Evolutionary conservation across 1,140 invertebrate species (phyloP), one percentile per base, ranked within the genome.

Genomic region (Xylocopa sonorina): DNA sequence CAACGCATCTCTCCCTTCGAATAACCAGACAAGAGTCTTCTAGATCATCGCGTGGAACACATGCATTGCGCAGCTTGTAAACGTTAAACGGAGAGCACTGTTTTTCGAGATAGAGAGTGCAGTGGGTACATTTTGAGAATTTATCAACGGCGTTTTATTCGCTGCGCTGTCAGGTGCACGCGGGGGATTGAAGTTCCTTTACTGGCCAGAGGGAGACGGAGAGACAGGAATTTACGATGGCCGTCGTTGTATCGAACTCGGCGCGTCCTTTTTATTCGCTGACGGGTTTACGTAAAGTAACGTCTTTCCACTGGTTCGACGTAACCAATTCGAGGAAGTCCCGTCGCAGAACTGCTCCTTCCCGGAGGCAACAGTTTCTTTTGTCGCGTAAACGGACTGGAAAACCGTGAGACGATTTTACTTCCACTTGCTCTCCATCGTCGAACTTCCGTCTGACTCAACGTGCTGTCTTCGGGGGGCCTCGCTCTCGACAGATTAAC

Each of bases 381-480:
- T 81, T 77, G 69, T 72, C 60, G 53, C 73, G 73, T 38, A 85
- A 85, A 84, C 81, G 69, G 73, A 81, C 67, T 53, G 83, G 78
- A 85, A 85, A 85, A 84, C 48, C 73, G 46, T 62, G 27, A 51
- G 60, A 58, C 76, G 76, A 81, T 81, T 82, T 84, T 29, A 71
- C 75, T 58, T 71, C 29, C 32, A 34, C 14, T 9, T 32, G 10
- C 12, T 3, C 10, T 34, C 2, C n/a, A 4, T 34, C 43, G n/a
- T 60, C 4, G 16, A 38, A 14, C 32, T 38, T 60, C 57, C 29
- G 32, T 24, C n/a, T n/a, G 67, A 38, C 66, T 51, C n/a, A n/a
- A 67, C 64, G 34, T n/a, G 16, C 21, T 68, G 48, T 27, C 55
- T 38, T 21, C n/a, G n/a, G 48, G 16, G 6, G 55, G 41, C 32